phyloP scores from a whole-genome alignment of 2,888 invertebrate genomes.

The Heliothis peltigera region DNA sequence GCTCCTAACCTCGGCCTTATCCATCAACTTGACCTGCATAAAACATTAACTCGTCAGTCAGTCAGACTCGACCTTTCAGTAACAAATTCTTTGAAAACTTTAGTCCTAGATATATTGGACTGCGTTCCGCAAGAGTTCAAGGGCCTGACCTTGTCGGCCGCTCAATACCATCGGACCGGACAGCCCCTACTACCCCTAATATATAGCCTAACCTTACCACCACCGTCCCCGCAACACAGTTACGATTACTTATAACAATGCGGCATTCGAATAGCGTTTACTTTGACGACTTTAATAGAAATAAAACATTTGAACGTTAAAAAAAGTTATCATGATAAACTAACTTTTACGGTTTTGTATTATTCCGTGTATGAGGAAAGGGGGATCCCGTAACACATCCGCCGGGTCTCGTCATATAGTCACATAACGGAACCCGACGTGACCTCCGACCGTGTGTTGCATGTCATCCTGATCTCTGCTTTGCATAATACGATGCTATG shows the following conservation, averaged over 20 bases:
- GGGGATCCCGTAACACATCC: conserved; percentile 55
- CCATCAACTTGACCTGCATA: conserved; percentile 62
- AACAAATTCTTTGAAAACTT: conserved; percentile 62
- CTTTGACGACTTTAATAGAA: conserved; percentile 23
- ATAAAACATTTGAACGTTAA: conserved; percentile 17
- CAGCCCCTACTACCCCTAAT: conserved; percentile 76
- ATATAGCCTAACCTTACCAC: conserved; percentile 47
- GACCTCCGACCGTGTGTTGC: conserved; percentile 45
- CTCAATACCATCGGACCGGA: conserved; percentile 94
- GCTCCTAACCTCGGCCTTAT: conserved; percentile 32
- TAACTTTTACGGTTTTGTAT: conserved; percentile 1
- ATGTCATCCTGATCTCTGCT: conserved; percentile 37
- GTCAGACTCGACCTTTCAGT: conserved; percentile 70
- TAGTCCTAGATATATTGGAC: conserved; percentile 67
- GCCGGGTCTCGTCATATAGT: conserved; percentile 53
- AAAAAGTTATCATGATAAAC: conserved; percentile 16
- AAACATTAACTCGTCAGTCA: conserved; percentile 70
- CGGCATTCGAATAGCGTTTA: conserved; percentile 64
- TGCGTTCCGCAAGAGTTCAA: conserved; percentile 91
- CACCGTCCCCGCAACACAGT: conserved; percentile 61
- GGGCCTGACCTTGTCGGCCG: conserved; percentile 96
- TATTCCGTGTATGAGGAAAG: conserved; percentile 20
- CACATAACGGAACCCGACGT: conserved; percentile 57
- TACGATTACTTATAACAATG: conserved; percentile 64
- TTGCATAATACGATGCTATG: conserved; percentile 30